phyloP scores from a whole-genome alignment of 2,888 invertebrate species.

The Galeopsomyia nigrocyanea region DNA sequence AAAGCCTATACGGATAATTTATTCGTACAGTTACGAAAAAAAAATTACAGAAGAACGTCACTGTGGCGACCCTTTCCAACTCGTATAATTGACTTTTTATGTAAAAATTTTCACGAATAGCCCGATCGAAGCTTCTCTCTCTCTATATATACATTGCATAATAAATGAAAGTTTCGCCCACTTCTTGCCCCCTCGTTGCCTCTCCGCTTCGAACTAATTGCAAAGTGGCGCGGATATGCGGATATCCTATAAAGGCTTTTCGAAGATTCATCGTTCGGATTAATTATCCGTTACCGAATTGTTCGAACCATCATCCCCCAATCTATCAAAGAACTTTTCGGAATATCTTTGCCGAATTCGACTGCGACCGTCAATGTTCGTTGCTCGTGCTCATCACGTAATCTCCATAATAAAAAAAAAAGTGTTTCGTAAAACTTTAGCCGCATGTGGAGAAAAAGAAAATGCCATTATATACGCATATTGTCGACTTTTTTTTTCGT shows the following conservation, averaged over 20 bases:
- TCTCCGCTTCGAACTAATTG: background rate
- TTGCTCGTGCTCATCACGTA: background rate
- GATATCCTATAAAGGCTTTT: background rate
- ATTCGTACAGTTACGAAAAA: slow-evolving; percentile 11
- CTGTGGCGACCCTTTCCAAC: background rate
- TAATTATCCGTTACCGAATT: slow-evolving; percentile 5
- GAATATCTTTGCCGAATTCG: background rate
- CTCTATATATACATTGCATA: slow-evolving; percentile 19
- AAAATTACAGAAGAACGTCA: slow-evolving; percentile 19
- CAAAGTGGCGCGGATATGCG: too few species aligned
- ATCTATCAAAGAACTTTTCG: background rate
- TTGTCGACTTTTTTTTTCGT: too few species aligned
- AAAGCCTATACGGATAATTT: background rate
- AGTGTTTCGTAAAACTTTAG: too few species aligned
- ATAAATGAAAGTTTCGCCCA: slow-evolving; percentile 34
- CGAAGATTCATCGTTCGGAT: slow-evolving; percentile 15
- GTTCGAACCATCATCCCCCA: background rate
- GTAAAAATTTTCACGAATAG: slow-evolving; percentile 12
- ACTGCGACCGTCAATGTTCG: background rate
- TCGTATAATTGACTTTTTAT: slow-evolving; percentile 30
- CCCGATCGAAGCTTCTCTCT: background rate
- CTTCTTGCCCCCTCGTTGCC: too few species aligned
- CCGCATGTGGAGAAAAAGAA: too few species aligned
- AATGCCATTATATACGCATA: too few species aligned
- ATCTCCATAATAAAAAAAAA: slow-evolving; percentile 6